Percentiles rank a stretch among this genome's conserved stretches.
phyloP scores from a whole-genome alignment of 30 jellyfish, hydroid and myxozoan species.

The Chrysaora quinquecirrha region DNA sequence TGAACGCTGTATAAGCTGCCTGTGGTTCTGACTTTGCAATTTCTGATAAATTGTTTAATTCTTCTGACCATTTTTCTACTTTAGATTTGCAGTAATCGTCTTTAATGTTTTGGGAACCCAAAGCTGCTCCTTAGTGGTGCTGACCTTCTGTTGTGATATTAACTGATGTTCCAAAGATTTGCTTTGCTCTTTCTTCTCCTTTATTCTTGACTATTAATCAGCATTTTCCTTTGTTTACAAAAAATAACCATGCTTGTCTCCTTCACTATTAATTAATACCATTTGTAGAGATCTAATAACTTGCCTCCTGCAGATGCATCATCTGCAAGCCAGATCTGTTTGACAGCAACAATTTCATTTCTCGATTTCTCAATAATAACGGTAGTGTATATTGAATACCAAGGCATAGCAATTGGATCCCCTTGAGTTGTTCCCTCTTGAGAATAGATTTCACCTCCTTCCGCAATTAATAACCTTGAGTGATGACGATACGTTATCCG shows the following conservation, averaged over 20 bases:
- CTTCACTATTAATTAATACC: not conserved
- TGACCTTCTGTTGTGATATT: constrained; percentile 22
- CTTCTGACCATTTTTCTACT: too few species aligned
- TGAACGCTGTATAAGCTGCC: constrained; percentile 34
- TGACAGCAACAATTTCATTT: not conserved
- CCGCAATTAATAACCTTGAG: not conserved
- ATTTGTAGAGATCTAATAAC: not conserved
- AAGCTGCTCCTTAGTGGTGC: constrained; percentile 11
- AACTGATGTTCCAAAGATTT: not conserved
- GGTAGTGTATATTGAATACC: not conserved
- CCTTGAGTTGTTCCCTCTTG: too few species aligned
- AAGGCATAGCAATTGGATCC: not conserved
- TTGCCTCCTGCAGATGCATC: constrained; percentile 26
- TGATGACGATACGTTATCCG: not conserved
- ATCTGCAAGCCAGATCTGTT: constrained; percentile 24
- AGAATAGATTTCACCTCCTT: not conserved
- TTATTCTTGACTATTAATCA: not conserved
- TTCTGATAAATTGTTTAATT: constrained; percentile 2
- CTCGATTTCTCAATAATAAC: not conserved
- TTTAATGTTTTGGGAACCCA: constrained; percentile 1
- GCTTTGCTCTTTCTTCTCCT: not conserved
- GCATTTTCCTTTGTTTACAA: not conserved
- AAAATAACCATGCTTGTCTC: not conserved
- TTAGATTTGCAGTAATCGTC: not conserved
- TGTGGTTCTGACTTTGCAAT: too few species aligned